Evolutionary conservation across 2,888 invertebrate genomes (phyloP), one percentile per base, ranked within the genome.

Genomic region (Ephialtes manifestator): DNA sequence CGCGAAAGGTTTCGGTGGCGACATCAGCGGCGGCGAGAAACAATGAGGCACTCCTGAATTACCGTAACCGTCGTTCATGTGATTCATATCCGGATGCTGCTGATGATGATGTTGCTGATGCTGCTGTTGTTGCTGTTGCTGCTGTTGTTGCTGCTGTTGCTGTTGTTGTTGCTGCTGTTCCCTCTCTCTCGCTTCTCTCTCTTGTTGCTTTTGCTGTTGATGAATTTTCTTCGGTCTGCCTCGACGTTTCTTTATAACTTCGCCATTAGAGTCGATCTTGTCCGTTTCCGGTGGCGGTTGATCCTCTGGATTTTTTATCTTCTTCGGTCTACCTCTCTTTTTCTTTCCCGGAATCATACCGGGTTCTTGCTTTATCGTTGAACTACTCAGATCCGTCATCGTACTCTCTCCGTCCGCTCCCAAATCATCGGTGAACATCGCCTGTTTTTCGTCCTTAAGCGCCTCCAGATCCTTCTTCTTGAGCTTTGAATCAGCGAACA

Each of bases 241-340:
- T 35, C 98, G 95, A 92, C 98, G 98, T 94, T 98, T 98, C 95
- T 98, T 98, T 86, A 97, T 97, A 86, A 97, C 96, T 92, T 96
- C 96, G 86, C 95, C 95, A 91, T 95, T 95, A 72, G 93, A 92
- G 79, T 94, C 93, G 43, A 92, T 58, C 55, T 93, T 93, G 7
- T 94, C 94, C 0, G 92, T 90, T 63, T 94, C 94, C 63, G 95
- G 95, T 18, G 95, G 93, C 11, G 96, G 95, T 63, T 96, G 95
- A 84, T 96, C 96, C 93, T 95, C 96, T 39, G 95, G 96, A 92
- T 96, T 97, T 92, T 97, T 97, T 35, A 97, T 96, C 94, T 98
- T 98, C 95, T 98, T 98, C 84, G 98, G 98, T n/a, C 98, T 95
- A 0, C 98, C 98, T n/a, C 98, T 95, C 94, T 98, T 98, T 95